These are phyloP conservation scores for Corapipo altera DNA, from an alignment of 2,113 vertebrate genomes.

Conservation along the genomic window DNA sequence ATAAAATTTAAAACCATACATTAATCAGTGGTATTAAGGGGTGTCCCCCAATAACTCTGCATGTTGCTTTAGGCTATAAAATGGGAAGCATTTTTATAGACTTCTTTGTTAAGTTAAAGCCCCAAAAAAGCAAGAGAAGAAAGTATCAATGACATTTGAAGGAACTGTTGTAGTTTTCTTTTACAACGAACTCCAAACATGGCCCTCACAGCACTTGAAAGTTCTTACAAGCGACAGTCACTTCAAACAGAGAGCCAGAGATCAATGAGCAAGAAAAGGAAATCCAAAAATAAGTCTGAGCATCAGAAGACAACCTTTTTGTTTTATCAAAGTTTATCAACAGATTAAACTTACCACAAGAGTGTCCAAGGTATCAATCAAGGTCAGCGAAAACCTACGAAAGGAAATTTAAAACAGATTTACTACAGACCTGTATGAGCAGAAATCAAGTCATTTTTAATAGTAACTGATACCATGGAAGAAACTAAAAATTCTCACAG, in stretches of 20 bases:
- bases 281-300: not conserved
- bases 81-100: not conserved
- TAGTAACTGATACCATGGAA: not conserved
- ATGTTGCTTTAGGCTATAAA: not conserved
- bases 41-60: not conserved
- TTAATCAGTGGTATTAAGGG: not conserved
- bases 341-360: slow-evolving; percentile 85
- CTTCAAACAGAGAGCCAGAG: not conserved
- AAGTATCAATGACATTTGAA: not conserved
- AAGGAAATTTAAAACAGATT: slow-evolving; percentile 36
- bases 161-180: not conserved
- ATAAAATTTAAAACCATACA: not conserved
- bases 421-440: not conserved
- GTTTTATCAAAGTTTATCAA: not conserved
- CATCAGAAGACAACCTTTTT: not conserved
- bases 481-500: not conserved
- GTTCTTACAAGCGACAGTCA: not conserved
- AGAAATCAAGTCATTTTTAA: not conserved
- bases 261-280: not conserved
- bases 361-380: slow-evolving; percentile 97
- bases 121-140: not conserved
- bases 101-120: not conserved
- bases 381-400: slow-evolving; percentile 92
- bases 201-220: not conserved
- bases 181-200: not conserved